Base-by-base conservation (phyloP, 2,888 invertebrate species). In the Anorthoa munda region DNA sequence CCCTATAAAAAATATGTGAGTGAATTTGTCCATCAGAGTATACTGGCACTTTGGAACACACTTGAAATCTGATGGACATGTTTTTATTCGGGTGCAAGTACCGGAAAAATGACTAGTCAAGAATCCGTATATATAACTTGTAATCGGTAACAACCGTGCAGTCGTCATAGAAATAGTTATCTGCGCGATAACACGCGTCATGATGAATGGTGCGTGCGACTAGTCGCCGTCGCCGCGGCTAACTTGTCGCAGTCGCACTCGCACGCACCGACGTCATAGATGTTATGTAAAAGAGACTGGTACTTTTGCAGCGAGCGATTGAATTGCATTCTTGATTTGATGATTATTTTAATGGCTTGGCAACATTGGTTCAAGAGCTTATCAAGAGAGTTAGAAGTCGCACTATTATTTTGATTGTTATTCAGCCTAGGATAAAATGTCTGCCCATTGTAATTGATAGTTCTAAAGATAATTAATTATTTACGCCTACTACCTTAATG, bases 121-220 rank as follows among this genome's bases (percentile, higher is more conserved):
- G 11, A 63, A 31, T 26, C 31, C 31, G 58, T 26, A 26, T 55
- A 61, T 26, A 26, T 55, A 48, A 23, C 31, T 59, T 46, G 45
- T 56, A 58, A 66, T 76, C 56, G 58, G 15, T 26, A 55, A 23
- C 39, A 45, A 48, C 15, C 45, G 64, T 51, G 48, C 18, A 39
- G 59, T 70, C 73, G 73, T 74, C 81, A 81, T 71, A 81, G 77
- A 39, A 81, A 59, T 77, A 46, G 60, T 74, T 70, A 81, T 82
- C 81, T 63, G 39, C 5, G 53, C 58, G 64, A 78, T 81, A 78
- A 61, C 56, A 45, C 39, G 26, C 59, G 66, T 50, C 51, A 31
- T 53, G 58, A 51, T 59, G 66, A 58, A 50, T 59, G 23, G 53
- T 17, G 50, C 55, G 58, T 51, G 56, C 59, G 76, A 75, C 63